These are phyloP conservation scores for Uloborus diversus DNA, from an alignment of 1,140 invertebrate species.

Conservation along the genomic window DNA sequence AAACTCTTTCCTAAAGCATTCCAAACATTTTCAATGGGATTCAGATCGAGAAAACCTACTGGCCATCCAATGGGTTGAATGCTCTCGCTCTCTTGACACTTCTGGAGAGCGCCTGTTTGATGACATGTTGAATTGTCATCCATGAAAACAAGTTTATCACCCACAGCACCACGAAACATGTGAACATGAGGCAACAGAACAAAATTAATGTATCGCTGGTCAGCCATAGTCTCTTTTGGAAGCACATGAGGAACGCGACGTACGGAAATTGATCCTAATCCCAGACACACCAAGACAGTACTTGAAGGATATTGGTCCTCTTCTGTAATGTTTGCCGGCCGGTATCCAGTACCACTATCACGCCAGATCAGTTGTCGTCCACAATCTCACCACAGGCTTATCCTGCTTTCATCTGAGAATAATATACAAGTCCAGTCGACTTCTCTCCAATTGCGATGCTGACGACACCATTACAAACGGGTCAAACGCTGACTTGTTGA, in stretches of 20 bases:
- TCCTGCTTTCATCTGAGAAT: slow-evolving; percentile 1
- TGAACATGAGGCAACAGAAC: too few relatives aligned
- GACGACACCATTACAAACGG: slow-evolving; percentile 7
- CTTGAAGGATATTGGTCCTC: neutral
- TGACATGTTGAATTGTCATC: too few relatives aligned
- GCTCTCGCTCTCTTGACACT: too few relatives aligned
- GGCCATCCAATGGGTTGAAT: neutral
- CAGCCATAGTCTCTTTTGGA: neutral
- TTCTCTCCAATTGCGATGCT: neutral
- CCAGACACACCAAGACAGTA: neutral
- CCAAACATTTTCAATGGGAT: too few relatives aligned
- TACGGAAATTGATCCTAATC: neutral
- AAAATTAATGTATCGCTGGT: too few relatives aligned
- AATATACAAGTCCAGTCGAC: neutral
- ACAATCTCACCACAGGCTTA: neutral
- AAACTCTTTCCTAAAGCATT: too few relatives aligned
- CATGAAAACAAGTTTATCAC: too few relatives aligned
- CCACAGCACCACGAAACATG: too few relatives aligned
- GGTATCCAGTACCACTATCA: neutral
- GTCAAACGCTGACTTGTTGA: neutral
- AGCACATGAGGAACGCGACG: neutral
- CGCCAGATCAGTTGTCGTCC: neutral
- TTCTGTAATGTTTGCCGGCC: neutral
- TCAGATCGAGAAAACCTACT: neutral
- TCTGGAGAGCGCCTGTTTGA: neutral